Base-by-base conservation (phyloP, 2,888 invertebrate species). In the Seladonia tumulorum region DNA sequence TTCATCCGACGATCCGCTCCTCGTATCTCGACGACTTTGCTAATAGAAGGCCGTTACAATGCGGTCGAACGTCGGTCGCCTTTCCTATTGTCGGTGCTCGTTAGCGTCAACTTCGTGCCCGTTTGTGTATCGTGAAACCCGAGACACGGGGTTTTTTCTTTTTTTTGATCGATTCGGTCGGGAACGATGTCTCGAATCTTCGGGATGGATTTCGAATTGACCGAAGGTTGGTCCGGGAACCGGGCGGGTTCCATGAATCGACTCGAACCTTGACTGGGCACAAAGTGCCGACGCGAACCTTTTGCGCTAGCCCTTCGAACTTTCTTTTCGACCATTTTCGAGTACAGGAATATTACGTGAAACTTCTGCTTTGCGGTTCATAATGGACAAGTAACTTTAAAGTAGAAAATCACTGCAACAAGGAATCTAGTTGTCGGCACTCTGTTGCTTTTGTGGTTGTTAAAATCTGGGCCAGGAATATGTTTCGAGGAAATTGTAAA, bases 21-120 rank as follows among this genome's bases (percentile, higher is more conserved):
- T 79, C 76, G 76, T 82, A 86, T 85, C 84, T 85, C 82, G 81
- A 78, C 87, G 81, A 82, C 79, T 86, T 82, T 73, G 84, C 79
- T 89, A 87, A 88, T 89, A 85, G 89, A 87, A 77, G 86, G 71
- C 82, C 83, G 81, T 85, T 88, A 89, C 88, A 86, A 78, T 80
- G 79, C 73, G 86, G 80, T 74, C 83, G 78, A 73, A 35, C 85
- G 87, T 86, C 88, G 85, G 85, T 81, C 88, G 85, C 77, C 82
- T 85, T 82, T 87, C 85, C 77, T 71, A 87, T 85, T 88, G 89
- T 89, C 89, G 87, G 74, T 82, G 75, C 82, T 83, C 83, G 87
- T 89, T 88, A 88, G 74, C 80, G 82, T 89, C 87, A 87, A 68
- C 70, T 85, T 81, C 76, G 78, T 79, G 68, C 42, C 72, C 80